A percentile compares a stretch with the other conserved stretches of the same genome.
Evolutionary conservation across 2,797 vertebrate species (phyloP).

Genomic region (Petrocephalus schoutedeni): DNA sequence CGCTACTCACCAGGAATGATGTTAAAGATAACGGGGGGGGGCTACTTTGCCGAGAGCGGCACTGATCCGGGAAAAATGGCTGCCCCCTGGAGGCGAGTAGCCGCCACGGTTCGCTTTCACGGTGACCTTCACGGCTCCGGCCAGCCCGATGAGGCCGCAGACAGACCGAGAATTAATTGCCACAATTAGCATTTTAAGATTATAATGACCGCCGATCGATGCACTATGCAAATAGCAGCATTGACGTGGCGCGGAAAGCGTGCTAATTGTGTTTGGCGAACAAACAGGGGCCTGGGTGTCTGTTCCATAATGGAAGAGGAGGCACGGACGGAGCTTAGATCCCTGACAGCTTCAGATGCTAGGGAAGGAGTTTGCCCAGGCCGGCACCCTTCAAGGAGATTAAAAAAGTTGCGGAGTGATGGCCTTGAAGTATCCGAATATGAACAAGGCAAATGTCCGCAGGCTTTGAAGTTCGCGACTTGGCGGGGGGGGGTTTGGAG

Average conservation of each 20-base stretch:
- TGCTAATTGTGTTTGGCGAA: constrained; percentile 73
- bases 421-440: neutral
- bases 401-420: neutral
- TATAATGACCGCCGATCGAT: constrained; percentile 94
- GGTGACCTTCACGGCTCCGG: constrained; percentile 84
- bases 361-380: constrained; percentile 30
- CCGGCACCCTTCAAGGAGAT: constrained; percentile 5
- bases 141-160: constrained; percentile 75
- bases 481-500: neutral
- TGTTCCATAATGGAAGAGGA: constrained; percentile 77
- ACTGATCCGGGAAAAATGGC: constrained; percentile 64
- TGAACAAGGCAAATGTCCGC: constrained; percentile 2
- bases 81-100: constrained; percentile 65
- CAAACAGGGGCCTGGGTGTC: constrained; percentile 57
- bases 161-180: constrained; percentile 98
- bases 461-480: constrained; percentile 2
- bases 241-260: constrained; percentile 76
- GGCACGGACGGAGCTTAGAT: constrained; percentile 61
- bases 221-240: constrained; percentile 83
- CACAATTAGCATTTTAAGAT: constrained; percentile 96
- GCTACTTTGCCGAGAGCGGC: constrained; percentile 52
- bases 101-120: constrained; percentile 71
- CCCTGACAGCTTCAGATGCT: constrained; percentile 61
- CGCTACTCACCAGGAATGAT: constrained; percentile 67
- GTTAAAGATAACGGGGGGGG: constrained; percentile 64